Conservation (phyloP, 2,888 invertebrate species). For the Luperina testacea region DNA sequence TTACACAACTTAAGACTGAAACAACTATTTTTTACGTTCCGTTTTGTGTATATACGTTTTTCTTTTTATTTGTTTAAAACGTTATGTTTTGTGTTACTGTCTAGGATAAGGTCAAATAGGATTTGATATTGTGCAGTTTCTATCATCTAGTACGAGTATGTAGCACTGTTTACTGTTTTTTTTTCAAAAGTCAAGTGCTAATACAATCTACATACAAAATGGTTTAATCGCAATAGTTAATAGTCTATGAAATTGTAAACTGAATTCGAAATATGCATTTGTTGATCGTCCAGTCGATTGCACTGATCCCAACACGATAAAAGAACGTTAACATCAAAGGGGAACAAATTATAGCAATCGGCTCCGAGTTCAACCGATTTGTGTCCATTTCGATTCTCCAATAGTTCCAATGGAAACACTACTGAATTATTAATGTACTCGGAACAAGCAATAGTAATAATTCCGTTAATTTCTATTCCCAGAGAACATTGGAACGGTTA, state of each 20-base stretch:
- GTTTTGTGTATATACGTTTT: constrained; percentile 15
- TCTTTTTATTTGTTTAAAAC: constrained; percentile 15
- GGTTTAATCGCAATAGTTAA: constrained; percentile 14
- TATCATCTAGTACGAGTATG: neutral
- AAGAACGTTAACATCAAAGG: constrained; percentile 63
- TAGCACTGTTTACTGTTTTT: neutral
- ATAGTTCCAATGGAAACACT: constrained; percentile 27
- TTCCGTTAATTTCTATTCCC: constrained; percentile 37
- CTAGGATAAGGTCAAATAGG: neutral
- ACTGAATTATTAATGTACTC: constrained; percentile 57
- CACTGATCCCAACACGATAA: constrained; percentile 48
- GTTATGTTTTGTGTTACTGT: constrained; percentile 32
- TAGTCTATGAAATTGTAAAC: constrained; percentile 46
- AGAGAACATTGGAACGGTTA: constrained; percentile 28
- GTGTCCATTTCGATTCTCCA: constrained; percentile 52
- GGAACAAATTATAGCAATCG: constrained; percentile 41
- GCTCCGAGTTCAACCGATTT: constrained; percentile 41
- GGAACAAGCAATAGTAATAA: constrained; percentile 32
- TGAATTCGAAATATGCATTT: constrained; percentile 53
- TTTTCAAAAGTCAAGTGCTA: neutral
- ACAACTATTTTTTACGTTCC: constrained; percentile 12
- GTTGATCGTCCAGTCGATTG: constrained; percentile 57
- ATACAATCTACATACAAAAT: neutral
- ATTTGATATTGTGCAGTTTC: neutral
- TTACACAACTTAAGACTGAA: constrained; percentile 45